These are phyloP conservation scores for Drosophila prolongata DNA, from an alignment of 2,888 invertebrate genomes.

Conservation along the genomic window DNA sequence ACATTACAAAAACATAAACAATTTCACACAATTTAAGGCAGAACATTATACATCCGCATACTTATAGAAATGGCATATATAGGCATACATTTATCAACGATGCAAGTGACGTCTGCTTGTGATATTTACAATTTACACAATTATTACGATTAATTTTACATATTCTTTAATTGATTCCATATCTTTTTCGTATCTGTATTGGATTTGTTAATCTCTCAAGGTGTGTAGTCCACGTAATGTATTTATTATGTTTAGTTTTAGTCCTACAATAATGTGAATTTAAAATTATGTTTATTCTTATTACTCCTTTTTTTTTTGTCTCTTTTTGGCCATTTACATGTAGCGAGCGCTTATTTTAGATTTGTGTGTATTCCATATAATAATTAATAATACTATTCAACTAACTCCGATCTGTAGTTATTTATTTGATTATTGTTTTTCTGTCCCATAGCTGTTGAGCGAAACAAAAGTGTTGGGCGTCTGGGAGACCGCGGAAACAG, in stretches of 20 bases:
- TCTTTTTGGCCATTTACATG: slow-evolving; percentile 38
- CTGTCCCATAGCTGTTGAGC: slow-evolving; percentile 9
- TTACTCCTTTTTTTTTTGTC: slow-evolving; percentile 27
- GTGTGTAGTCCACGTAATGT: slow-evolving; percentile 31
- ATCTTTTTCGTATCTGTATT: slow-evolving; percentile 18
- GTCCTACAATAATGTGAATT: slow-evolving; percentile 19
- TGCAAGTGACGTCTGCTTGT: slow-evolving; percentile 79
- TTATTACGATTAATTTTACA: slow-evolving; percentile 55
- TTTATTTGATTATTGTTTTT: slow-evolving; percentile 39
- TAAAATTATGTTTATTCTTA: slow-evolving; percentile 28
- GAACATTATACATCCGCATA: slow-evolving; percentile 13
- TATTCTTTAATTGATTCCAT: slow-evolving; percentile 33
- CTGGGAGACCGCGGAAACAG: slow-evolving; percentile 4
- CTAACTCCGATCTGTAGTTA: slow-evolving; percentile 23
- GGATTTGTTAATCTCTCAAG: slow-evolving; percentile 32
- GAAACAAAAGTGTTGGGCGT: slow-evolving; percentile 30
- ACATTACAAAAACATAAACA: neutral
- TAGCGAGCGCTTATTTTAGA: slow-evolving; percentile 29
- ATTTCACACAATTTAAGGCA: slow-evolving; percentile 7
- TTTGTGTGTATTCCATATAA: slow-evolving; percentile 61
- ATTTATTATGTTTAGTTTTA: slow-evolving; percentile 47
- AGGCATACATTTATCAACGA: slow-evolving; percentile 68
- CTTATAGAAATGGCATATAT: slow-evolving; percentile 36
- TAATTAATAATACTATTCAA: slow-evolving; percentile 52
- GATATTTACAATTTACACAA: slow-evolving; percentile 78